phyloP scores from a whole-genome alignment of 1,140 invertebrate genomes.

The Cyclina sinensis region DNA sequence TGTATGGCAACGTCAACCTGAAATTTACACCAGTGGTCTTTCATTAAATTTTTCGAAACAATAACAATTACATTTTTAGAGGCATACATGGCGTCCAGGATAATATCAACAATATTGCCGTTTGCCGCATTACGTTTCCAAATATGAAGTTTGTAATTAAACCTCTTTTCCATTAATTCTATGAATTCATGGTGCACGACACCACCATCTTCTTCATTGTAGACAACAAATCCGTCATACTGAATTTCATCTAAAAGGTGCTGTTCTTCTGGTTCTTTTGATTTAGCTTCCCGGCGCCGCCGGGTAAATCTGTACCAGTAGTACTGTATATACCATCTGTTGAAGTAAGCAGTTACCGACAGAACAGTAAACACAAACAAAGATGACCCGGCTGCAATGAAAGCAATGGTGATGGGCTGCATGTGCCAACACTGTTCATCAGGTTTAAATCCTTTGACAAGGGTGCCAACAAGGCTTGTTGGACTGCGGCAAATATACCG shows the following conservation, averaged over 20 bases:
- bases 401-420: not conserved
- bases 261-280: not conserved
- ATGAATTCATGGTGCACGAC: slow-evolving; percentile 3
- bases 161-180: slow-evolving; percentile 7
- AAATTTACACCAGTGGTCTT: slow-evolving; percentile 36
- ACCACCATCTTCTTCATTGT: not conserved
- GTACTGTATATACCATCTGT: slow-evolving; percentile 45
- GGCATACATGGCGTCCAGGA: slow-evolving; percentile 30
- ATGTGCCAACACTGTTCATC: not conserved
- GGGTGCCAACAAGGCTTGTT: not conserved
- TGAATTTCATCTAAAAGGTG: not conserved
- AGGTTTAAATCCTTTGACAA: not conserved
- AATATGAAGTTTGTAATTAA: slow-evolving; percentile 10
- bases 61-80: slow-evolving; percentile 15
- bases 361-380: slow-evolving; percentile 14
- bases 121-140: slow-evolving; percentile 18
- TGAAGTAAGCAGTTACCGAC: not conserved
- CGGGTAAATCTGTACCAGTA: not conserved
- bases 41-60: slow-evolving; percentile 33
- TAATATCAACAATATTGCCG: slow-evolving; percentile 10
- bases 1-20: slow-evolving; percentile 50
- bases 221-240: slow-evolving; percentile 31
- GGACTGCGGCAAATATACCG: slow-evolving; percentile 7
- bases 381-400: not conserved
- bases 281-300: not conserved